Conservation (phyloP, 2,113 vertebrate species). For the Dasyurus viverrinus region DNA sequence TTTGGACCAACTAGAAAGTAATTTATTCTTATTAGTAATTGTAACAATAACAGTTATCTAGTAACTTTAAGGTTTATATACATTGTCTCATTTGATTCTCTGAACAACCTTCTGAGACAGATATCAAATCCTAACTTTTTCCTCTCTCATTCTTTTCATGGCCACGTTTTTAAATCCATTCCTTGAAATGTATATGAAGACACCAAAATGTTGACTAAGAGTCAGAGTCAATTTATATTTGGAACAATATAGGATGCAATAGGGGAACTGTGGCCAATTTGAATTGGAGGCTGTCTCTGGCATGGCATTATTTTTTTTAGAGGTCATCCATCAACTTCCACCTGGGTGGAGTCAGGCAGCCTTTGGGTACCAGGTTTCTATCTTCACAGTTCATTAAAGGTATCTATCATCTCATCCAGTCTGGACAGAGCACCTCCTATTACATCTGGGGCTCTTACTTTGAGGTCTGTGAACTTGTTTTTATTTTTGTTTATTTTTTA, state of each 20-base stretch:
- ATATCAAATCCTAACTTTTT: neutral
- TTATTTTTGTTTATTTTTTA: neutral
- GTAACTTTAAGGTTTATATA: neutral
- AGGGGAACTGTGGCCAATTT: slow-evolving; percentile 27
- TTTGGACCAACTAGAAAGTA: slow-evolving; percentile 11
- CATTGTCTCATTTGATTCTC: neutral
- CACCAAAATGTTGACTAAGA: neutral
- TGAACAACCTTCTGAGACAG: neutral
- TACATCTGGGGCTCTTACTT: slow-evolving; percentile 18
- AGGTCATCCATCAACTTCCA: neutral
- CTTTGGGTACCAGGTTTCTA: neutral
- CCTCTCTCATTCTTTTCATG: neutral
- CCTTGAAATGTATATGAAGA: neutral
- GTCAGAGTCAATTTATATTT: neutral
- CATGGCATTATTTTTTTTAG: slow-evolving; percentile 47
- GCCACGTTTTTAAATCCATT: neutral
- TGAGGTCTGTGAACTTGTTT: slow-evolving; percentile 22
- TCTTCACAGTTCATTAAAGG: neutral
- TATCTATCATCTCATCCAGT: neutral
- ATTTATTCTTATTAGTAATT: slow-evolving; percentile 21
- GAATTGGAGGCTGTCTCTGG: slow-evolving; percentile 9
- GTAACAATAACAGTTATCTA: neutral
- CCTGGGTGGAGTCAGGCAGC: neutral
- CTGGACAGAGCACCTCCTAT: neutral
- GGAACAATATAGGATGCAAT: neutral